A percentile compares a stretch with the other conserved stretches of the same genome.
These are phyloP conservation scores for Pimpla rufipes DNA, from an alignment of 2,888 invertebrate genomes.

Conservation along the genomic window DNA sequence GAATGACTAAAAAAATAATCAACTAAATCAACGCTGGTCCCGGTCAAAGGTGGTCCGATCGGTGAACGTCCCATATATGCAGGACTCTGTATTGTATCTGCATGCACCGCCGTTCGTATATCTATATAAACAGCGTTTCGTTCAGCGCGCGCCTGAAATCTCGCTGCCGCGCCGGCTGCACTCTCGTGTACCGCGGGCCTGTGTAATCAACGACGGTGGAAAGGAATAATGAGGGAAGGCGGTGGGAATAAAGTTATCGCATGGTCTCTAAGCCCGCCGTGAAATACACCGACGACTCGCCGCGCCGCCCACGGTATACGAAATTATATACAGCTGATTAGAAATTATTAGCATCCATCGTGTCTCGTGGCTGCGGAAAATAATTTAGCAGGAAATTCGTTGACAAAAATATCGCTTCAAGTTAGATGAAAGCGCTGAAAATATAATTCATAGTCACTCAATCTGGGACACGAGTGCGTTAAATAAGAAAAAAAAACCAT, in stretches of 20 bases:
- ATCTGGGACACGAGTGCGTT: too few relatives aligned
- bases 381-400: too few relatives aligned
- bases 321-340: conserved; percentile 6
- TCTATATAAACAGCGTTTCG: background rate
- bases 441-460: too few relatives aligned
- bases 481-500: too few relatives aligned
- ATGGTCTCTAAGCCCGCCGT: background rate
- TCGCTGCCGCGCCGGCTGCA: background rate
- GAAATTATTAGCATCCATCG: conserved; percentile 7
- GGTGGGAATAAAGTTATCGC: background rate
- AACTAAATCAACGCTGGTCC: too few relatives aligned
- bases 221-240: conserved; percentile 1
- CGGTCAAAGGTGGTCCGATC: too few relatives aligned
- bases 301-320: background rate
- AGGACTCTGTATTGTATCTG: too few relatives aligned
- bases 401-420: too few relatives aligned
- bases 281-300: background rate
- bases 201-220: conserved; percentile 18
- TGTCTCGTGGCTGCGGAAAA: background rate
- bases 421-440: too few relatives aligned
- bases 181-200: background rate
- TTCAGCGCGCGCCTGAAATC: background rate
- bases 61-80: too few relatives aligned
- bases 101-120: too few relatives aligned
- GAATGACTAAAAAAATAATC: too few relatives aligned